Evolutionary conservation across 2,797 vertebrate genomes (phyloP).

Genomic region (Crocidura indochinensis): DNA sequence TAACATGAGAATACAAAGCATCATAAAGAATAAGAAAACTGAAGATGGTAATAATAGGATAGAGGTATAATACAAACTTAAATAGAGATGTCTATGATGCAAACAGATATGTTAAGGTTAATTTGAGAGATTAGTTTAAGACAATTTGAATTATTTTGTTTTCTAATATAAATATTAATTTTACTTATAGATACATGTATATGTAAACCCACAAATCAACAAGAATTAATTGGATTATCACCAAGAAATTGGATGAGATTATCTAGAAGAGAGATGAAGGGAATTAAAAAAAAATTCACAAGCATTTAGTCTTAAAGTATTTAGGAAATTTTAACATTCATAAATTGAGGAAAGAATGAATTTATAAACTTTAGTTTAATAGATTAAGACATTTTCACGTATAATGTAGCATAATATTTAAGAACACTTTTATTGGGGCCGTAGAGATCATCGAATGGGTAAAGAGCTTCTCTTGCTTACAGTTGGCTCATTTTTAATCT

Average conservation of each 20-base stretch:
- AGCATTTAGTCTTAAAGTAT: neutral
- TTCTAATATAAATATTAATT: neutral
- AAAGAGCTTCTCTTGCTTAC: too few relatives aligned
- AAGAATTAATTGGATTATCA: neutral
- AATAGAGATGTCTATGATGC: too few relatives aligned
- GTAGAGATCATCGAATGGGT: too few relatives aligned
- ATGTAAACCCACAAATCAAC: neutral
- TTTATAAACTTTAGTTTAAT: slow-evolving; percentile 85
- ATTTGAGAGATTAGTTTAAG: neutral
- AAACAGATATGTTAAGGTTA: too few relatives aligned
- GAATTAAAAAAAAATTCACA: neutral
- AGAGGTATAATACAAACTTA: too few relatives aligned
- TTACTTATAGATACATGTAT: neutral
- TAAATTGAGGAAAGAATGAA: neutral
- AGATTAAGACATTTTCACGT: slow-evolving; percentile 94
- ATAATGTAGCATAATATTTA: slow-evolving; percentile 94
- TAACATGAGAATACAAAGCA: neutral
- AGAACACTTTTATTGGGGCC: slow-evolving; percentile 74
- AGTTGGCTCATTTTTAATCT: too few relatives aligned
- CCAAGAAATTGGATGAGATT: neutral
- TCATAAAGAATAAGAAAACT: neutral
- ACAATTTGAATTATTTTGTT: neutral
- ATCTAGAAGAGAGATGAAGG: neutral
- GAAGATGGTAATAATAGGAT: neutral
- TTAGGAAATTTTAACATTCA: neutral